Base-by-base conservation (phyloP, 2,888 invertebrate species). In the Pasiphila rectangulata region DNA sequence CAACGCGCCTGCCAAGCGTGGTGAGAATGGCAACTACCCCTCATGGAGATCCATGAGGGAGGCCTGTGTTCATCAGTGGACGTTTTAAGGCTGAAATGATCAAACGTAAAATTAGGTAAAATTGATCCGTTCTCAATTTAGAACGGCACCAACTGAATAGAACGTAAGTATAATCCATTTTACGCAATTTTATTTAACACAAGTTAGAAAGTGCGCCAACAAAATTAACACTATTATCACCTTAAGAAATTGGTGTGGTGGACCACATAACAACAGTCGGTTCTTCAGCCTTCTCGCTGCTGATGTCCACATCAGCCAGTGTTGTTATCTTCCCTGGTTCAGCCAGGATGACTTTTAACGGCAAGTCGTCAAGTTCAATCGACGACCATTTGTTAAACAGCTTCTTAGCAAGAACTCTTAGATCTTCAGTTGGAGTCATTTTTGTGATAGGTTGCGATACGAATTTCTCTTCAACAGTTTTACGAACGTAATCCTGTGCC, bases 401-500 rank as follows among this genome's bases (percentile, higher is more conserved):
- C 2, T 44, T 35, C 6, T 61, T 27, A 0, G 83, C 80, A 0
- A 69, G 7, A 2, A 13, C 41, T 34, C 30, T 55, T 0, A 64
- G 17, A 24, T 65, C 54, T 1, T 27, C 17, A 0, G 30, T 2
- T 0, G 54, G 53, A 0, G 50, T 36, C 1, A 58, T 25, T 2
- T 25, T 9, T 1, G 48, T 10, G 5, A 77, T 68, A 2, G 52
- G 12, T 0, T 48, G 46, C 1, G 56, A 56, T 21, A 68, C 38
- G 50, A 82, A 84, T 37, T 46, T 59, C 44, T 69, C 63, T 55
- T 87, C 87, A 0, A 88, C 71, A 0, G 66, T 63, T 0, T 64
- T 50, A 12, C 78, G 75, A 0, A 88, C 65, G 1, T 83, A 51
- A 6, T 79, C 63, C 53, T 90, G 90, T 6, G 93, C 92, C 1